Evolutionary conservation across 2,113 vertebrate species (phyloP).

Genomic region (Saguinus imperator): DNA sequence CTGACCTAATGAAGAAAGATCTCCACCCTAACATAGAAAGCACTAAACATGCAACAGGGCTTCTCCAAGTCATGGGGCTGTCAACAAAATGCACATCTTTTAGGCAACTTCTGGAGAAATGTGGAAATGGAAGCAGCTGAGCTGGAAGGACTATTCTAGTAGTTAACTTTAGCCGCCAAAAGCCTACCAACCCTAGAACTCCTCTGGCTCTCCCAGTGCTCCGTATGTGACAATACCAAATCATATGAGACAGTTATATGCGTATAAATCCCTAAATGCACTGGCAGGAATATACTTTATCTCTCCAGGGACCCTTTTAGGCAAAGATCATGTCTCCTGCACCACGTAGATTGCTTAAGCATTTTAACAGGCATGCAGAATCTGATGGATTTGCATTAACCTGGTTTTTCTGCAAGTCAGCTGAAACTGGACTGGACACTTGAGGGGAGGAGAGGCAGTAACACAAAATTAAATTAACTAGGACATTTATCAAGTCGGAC

Average conservation of each 20-base stretch:
- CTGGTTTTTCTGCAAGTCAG: conserved; percentile 40
- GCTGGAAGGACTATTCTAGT: not conserved
- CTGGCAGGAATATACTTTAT: not conserved
- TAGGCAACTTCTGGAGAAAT: not conserved
- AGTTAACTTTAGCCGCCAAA: not conserved
- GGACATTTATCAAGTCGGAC: conserved; percentile 16
- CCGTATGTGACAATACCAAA: not conserved
- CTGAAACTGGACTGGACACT: conserved; percentile 2
- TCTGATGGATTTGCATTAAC: not conserved
- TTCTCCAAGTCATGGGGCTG: not conserved
- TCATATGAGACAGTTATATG: not conserved
- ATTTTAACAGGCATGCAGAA: not conserved
- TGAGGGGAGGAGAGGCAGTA: not conserved
- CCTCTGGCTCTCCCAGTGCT: not conserved
- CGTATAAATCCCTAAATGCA: not conserved
- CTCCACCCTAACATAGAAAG: not conserved
- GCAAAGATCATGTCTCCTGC: not conserved
- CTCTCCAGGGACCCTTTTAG: not conserved
- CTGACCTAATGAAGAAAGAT: not conserved
- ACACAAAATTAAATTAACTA: conserved; percentile 49
- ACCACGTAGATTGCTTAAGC: not conserved
- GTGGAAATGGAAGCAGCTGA: too few relatives aligned
- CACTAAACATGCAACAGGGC: not conserved
- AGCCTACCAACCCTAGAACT: not conserved
- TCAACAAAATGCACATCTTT: not conserved